Evolutionary conservation across 2,113 vertebrate species (phyloP).

Genomic region (Burhinus bistriatus): DNA sequence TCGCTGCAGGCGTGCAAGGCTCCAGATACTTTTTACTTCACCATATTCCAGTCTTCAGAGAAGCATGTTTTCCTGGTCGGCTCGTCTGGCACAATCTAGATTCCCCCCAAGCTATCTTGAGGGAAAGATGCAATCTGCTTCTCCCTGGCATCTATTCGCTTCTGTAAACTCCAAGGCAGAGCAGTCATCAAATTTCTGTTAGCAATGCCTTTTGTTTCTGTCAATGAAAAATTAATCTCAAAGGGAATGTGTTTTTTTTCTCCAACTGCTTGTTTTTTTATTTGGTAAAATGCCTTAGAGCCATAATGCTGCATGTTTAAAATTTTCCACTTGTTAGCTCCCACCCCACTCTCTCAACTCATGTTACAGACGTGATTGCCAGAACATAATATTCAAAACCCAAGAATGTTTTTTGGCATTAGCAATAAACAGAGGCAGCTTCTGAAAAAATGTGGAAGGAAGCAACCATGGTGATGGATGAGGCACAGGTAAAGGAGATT

Average conservation of each 20-base stretch:
- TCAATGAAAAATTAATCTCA: not conserved
- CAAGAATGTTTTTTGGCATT: fast-evolving
- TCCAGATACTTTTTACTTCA: not conserved
- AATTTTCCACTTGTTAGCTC: not conserved
- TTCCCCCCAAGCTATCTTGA: not conserved
- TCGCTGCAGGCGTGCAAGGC: not conserved
- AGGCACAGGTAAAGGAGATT: not conserved
- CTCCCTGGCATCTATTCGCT: not conserved
- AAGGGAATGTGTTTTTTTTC: not conserved
- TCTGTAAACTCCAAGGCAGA: not conserved
- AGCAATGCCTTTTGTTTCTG: not conserved
- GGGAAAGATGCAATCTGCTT: not conserved
- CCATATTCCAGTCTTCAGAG: not conserved
- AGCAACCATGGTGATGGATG: not conserved
- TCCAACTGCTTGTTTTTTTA: not conserved
- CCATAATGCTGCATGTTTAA: not conserved
- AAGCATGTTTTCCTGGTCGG: not conserved
- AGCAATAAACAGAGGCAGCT: not conserved
- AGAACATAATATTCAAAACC: not conserved
- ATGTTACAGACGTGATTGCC: fast-evolving
- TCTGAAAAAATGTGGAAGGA: too few relatives aligned
- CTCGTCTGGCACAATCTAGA: not conserved
- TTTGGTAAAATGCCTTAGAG: not conserved
- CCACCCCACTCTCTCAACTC: not conserved
- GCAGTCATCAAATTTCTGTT: not conserved